Evolutionary conservation across 2,113 vertebrate species (phyloP).

Genomic region (Chaetorhynchus papuensis): DNA sequence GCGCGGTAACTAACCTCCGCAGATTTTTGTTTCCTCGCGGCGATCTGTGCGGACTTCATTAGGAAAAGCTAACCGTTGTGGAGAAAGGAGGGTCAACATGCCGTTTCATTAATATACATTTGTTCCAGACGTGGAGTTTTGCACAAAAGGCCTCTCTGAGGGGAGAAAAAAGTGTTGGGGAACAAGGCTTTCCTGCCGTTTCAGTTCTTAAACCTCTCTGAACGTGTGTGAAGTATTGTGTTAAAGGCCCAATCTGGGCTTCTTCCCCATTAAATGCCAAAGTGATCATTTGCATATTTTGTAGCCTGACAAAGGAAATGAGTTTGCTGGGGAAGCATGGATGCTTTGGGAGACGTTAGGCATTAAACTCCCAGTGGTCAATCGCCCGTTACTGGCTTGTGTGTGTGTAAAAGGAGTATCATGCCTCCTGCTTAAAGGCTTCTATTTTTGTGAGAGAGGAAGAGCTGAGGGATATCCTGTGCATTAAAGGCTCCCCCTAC

Average conservation of each 20-base stretch:
- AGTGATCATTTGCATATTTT: conserved; percentile 74
- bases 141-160: conserved; percentile 62
- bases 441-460: conserved; percentile 73
- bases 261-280: conserved; percentile 64
- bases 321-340: conserved; percentile 68
- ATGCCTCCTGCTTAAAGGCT: conserved; percentile 34
- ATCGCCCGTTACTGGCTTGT: conserved; percentile 35
- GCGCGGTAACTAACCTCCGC: not conserved
- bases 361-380: conserved; percentile 64
- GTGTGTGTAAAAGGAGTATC: conserved; percentile 32
- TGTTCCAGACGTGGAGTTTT: conserved; percentile 44
- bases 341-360: conserved; percentile 71
- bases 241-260: conserved; percentile 53
- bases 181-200: conserved; percentile 53
- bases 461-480: conserved; percentile 77
- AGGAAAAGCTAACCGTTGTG: conserved; percentile 31
- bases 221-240: conserved; percentile 43
- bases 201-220: conserved; percentile 38
- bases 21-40: conserved; percentile 34
- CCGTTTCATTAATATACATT: conserved; percentile 60
- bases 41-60: conserved; percentile 40
- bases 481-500: conserved; percentile 80
- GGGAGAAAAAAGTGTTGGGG: conserved; percentile 38
- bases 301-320: conserved; percentile 73
- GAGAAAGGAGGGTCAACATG: conserved; percentile 17